A percentile compares a stretch with the other conserved stretches of the same genome.
Conservation (phyloP, 2,888 invertebrate species). For the Aphidoletes aphidimyza region DNA sequence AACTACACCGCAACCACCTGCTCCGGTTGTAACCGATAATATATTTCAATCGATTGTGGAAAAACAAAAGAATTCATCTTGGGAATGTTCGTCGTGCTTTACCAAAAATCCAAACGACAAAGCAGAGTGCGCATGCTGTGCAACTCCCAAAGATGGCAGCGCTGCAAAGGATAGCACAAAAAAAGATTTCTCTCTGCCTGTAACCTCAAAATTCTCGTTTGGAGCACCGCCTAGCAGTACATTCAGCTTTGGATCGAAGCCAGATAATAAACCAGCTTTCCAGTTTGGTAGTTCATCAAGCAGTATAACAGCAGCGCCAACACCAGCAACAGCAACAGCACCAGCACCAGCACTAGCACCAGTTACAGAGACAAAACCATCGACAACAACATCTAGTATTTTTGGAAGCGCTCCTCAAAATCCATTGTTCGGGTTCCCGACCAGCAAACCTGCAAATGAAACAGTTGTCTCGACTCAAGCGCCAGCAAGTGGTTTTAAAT, state of each 20-base stretch:
- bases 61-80: neutral
- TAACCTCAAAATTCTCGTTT: neutral
- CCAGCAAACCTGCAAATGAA: neutral
- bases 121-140: constrained; percentile 74
- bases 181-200: neutral
- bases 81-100: constrained; percentile 56
- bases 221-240: neutral
- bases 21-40: neutral
- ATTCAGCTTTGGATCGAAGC: constrained; percentile 33
- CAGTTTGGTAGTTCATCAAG: constrained; percentile 19
- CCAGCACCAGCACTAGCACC: neutral
- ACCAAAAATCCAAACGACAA: constrained; percentile 69
- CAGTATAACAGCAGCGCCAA: neutral
- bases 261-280: constrained; percentile 2
- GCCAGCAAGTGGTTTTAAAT: neutral
- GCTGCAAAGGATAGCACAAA: neutral
- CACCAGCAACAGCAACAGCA: neutral
- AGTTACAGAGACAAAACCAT: too few species aligned
- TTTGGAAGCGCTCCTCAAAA: neutral
- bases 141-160: constrained; percentile 61
- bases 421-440: neutral
- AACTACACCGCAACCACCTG: neutral
- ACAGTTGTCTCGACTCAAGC: neutral
- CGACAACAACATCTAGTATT: neutral
- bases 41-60: neutral